These are phyloP conservation scores for Enteromius trimaculatus DNA, from an alignment of 2,797 vertebrate species.

Conservation along the genomic window DNA sequence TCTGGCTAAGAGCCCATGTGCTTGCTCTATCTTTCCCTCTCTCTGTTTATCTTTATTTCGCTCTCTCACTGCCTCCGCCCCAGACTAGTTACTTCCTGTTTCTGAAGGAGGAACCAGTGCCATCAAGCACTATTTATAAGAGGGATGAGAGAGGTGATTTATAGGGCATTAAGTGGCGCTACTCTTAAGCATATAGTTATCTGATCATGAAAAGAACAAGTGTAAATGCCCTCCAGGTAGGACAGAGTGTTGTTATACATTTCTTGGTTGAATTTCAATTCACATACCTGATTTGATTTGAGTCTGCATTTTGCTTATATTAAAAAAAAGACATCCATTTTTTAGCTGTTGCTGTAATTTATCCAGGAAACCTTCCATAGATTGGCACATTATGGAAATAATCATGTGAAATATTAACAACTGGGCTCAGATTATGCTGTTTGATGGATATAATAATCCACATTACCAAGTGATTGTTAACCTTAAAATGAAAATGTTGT, in stretches of 20 bases:
- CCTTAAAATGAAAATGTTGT: neutral
- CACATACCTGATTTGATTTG: neutral
- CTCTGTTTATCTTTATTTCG: slow-evolving; percentile 33
- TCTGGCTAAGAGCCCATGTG: slow-evolving; percentile 49
- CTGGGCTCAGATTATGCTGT: neutral
- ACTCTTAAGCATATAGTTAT: slow-evolving; percentile 4
- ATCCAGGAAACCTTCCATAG: neutral
- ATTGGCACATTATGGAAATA: neutral
- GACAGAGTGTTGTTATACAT: neutral
- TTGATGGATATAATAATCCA: neutral
- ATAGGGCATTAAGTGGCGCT: slow-evolving; percentile 13
- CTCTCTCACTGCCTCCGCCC: slow-evolving; percentile 31
- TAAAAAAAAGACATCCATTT: neutral
- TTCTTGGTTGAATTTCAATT: neutral
- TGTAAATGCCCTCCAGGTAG: neutral
- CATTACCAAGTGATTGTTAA: neutral
- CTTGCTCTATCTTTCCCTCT: slow-evolving; percentile 26
- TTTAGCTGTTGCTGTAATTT: neutral
- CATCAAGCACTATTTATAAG: slow-evolving; percentile 52
- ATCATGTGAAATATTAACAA: neutral
- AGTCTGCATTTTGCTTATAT: neutral
- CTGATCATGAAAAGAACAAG: neutral
- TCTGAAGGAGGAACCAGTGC: slow-evolving; percentile 41
- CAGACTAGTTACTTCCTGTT: slow-evolving; percentile 47
- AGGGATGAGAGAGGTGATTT: slow-evolving; percentile 12